These are phyloP conservation scores for Taenioides sp. DNA, from an alignment of 2,797 vertebrate species.

Conservation along the genomic window DNA sequence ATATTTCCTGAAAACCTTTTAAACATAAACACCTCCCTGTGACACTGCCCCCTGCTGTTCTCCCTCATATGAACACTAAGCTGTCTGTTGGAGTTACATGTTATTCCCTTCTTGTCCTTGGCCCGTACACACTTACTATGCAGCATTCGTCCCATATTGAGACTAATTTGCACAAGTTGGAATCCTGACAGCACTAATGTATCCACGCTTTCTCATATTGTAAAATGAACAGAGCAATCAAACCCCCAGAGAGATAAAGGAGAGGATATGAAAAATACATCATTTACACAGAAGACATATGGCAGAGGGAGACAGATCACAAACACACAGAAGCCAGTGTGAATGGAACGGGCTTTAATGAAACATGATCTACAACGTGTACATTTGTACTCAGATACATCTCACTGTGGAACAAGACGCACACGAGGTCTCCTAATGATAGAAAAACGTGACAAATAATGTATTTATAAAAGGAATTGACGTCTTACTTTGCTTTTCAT, in stretches of 20 bases:
- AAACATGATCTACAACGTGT: neutral
- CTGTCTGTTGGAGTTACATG: neutral
- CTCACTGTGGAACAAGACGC: neutral
- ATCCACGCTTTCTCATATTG: slow-evolving; percentile 8
- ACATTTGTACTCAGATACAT: neutral
- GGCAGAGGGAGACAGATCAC: slow-evolving; percentile 35
- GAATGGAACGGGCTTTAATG: neutral
- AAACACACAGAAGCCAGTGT: neutral
- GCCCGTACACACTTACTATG: neutral
- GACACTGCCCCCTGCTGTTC: slow-evolving; percentile 2
- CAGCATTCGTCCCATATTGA: neutral
- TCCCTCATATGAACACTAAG: neutral
- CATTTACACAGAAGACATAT: slow-evolving; percentile 34
- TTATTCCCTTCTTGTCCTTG: neutral
- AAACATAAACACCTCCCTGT: neutral
- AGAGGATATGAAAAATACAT: slow-evolving; percentile 37
- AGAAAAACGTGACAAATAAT: neutral
- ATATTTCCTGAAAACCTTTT: neutral
- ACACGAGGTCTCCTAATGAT: neutral
- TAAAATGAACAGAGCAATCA: slow-evolving; percentile 27
- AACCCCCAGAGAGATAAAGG: slow-evolving; percentile 32
- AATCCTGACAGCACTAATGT: slow-evolving; percentile 20
- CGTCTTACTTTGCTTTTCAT: neutral
- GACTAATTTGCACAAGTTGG: slow-evolving; percentile 9
- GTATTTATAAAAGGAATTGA: neutral